These are phyloP conservation scores for Apamea monoglypha DNA, from an alignment of 2,888 invertebrate species.

Conservation along the genomic window DNA sequence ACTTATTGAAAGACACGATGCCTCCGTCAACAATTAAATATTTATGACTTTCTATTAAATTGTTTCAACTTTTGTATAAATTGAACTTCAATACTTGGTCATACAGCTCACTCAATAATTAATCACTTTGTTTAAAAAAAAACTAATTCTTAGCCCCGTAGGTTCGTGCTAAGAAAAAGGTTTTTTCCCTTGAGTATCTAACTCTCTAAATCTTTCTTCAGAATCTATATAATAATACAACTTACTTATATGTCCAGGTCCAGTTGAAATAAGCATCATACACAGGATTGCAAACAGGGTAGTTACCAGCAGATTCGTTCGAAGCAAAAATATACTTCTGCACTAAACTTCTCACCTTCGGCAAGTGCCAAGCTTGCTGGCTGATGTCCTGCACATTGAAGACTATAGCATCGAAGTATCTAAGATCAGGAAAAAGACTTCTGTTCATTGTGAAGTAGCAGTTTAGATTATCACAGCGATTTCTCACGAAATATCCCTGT, in stretches of 20 bases:
- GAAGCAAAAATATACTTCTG: slow-evolving; percentile 85
- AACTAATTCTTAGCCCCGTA: neutral
- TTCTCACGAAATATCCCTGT: slow-evolving; percentile 73
- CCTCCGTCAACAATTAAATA: neutral
- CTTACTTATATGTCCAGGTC: slow-evolving; percentile 86
- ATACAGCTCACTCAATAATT: neutral
- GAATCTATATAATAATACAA: neutral
- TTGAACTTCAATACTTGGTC: neutral
- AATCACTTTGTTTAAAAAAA: neutral
- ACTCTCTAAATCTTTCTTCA: neutral
- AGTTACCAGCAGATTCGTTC: slow-evolving; percentile 82
- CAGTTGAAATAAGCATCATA: slow-evolving; percentile 85
- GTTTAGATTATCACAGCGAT: slow-evolving; percentile 75
- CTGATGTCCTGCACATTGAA: slow-evolving; percentile 79
- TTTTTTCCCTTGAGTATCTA: neutral
- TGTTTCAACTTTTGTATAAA: neutral
- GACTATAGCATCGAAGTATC: slow-evolving; percentile 82
- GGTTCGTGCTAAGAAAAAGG: no score
- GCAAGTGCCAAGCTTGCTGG: slow-evolving; percentile 62
- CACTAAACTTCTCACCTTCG: slow-evolving; percentile 70
- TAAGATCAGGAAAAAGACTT: slow-evolving; percentile 74
- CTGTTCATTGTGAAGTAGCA: slow-evolving; percentile 82
- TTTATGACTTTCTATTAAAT: neutral
- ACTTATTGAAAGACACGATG: neutral
- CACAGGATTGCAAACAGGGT: slow-evolving; percentile 77